phyloP scores from a whole-genome alignment of 1,140 invertebrate genomes.

The Listronotus bonariensis region DNA sequence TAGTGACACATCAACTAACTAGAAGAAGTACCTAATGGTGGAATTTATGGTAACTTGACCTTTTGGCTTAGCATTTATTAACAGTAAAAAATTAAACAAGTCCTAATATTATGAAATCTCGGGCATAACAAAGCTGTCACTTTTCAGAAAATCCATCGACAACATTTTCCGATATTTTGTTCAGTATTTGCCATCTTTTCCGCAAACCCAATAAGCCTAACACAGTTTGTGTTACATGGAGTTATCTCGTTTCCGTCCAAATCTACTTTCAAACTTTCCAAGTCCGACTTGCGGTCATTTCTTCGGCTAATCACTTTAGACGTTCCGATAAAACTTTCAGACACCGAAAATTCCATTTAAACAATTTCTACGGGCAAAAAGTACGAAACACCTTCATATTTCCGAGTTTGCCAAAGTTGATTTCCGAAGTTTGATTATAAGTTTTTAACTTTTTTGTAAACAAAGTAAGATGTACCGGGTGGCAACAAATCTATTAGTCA shows the following conservation, averaged over 20 bases:
- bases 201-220: slow-evolving; percentile 46
- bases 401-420: neutral
- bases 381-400: slow-evolving; percentile 13
- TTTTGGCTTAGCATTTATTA: too few relatives aligned
- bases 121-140: neutral
- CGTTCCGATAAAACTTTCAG: slow-evolving; percentile 37
- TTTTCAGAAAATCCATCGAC: neutral
- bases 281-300: slow-evolving; percentile 44
- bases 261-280: slow-evolving; percentile 50
- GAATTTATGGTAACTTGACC: too few relatives aligned
- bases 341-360: slow-evolving; percentile 32
- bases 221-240: slow-evolving; percentile 49
- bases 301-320: slow-evolving; percentile 42
- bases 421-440: too few relatives aligned
- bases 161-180: slow-evolving; percentile 23
- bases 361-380: slow-evolving; percentile 8
- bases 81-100: too few relatives aligned
- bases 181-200: slow-evolving; percentile 26
- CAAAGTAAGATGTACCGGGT: too few relatives aligned
- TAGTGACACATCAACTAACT: too few relatives aligned
- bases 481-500: too few relatives aligned
- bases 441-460: too few relatives aligned
- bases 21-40: too few relatives aligned
- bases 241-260: slow-evolving; percentile 50
- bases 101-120: too few relatives aligned